Evolutionary conservation across 2,888 invertebrate species (phyloP).

Genomic region (Patella depressa): DNA sequence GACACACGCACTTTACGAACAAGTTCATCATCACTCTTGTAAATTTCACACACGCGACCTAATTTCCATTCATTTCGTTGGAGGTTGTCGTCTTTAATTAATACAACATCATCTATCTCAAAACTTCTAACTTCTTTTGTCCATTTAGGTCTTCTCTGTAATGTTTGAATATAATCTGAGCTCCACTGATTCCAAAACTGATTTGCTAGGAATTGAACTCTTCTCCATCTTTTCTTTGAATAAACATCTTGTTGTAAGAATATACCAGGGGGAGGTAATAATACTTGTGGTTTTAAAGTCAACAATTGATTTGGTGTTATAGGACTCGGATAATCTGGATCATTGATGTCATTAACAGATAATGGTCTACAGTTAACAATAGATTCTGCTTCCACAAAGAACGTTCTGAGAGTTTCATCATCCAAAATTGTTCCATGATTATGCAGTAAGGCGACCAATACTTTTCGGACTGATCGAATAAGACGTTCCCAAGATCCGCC

Average conservation of each 20-base stretch:
- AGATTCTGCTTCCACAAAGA: conserved; percentile 36
- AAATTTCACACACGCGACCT: conserved; percentile 10
- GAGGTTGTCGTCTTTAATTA: conserved; percentile 15
- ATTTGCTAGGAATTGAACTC: conserved; percentile 16
- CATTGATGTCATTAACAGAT: conserved; percentile 24
- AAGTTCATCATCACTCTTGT: conserved; percentile 16
- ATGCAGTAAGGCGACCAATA: conserved; percentile 2
- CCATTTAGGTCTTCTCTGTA: conserved; percentile 26
- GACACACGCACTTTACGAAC: conserved; percentile 10
- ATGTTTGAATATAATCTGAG: conserved; percentile 13
- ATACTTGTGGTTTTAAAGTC: not conserved
- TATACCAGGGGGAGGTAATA: conserved; percentile 12
- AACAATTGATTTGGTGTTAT: conserved; percentile 36
- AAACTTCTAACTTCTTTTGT: not conserved
- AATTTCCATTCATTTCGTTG: conserved; percentile 17
- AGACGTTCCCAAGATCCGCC: conserved; percentile 26
- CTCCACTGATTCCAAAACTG: conserved; percentile 23
- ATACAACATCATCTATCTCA: conserved; percentile 18
- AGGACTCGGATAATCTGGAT: conserved; percentile 23
- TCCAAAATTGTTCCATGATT: conserved; percentile 14
- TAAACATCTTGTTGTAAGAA: conserved; percentile 16
- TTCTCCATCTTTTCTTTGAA: conserved; percentile 13
- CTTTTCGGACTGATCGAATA: conserved; percentile 14
- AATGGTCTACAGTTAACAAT: conserved; percentile 39
- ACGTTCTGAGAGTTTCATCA: conserved; percentile 34